These are phyloP conservation scores for Pongo pygmaeus DNA, from an alignment of 2,113 vertebrate species.

Conservation along the genomic window DNA sequence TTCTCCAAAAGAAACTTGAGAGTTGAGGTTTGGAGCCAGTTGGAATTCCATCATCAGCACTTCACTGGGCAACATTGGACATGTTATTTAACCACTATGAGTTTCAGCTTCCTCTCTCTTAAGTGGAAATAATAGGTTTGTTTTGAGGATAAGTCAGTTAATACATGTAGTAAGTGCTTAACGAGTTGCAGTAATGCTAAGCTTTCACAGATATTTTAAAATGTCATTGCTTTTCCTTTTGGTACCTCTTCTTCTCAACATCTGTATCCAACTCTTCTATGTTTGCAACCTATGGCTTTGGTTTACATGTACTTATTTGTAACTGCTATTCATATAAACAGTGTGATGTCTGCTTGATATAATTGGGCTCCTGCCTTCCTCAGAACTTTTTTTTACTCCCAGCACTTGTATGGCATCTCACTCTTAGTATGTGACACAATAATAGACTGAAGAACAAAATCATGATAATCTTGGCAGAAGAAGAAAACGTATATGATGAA, in stretches of 20 bases:
- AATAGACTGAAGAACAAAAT: neutral
- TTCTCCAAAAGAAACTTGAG: conserved; percentile 48
- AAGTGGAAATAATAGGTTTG: conserved; percentile 41
- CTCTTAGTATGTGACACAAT: neutral
- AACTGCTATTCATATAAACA: neutral
- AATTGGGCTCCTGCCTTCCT: neutral
- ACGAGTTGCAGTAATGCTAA: neutral
- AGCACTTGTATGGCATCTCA: neutral
- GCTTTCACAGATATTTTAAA: conserved; percentile 40
- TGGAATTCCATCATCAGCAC: neutral
- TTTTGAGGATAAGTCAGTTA: conserved; percentile 40
- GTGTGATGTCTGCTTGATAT: neutral
- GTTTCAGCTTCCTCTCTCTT: conserved; percentile 36
- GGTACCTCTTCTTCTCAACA: neutral
- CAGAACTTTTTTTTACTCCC: neutral
- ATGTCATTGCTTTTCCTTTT: neutral
- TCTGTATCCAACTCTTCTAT: neutral
- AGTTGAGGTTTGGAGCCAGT: conserved; percentile 9
- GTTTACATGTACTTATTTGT: neutral
- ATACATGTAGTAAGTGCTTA: neutral
- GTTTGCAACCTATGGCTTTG: neutral
- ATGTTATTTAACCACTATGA: neutral
- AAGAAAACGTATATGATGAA: neutral
- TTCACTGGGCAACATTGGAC: conserved; percentile 6
- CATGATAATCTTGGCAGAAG: neutral